Evolutionary conservation across 2,113 vertebrate genomes (phyloP).

Genomic region (Platysternon megacephalum): DNA sequence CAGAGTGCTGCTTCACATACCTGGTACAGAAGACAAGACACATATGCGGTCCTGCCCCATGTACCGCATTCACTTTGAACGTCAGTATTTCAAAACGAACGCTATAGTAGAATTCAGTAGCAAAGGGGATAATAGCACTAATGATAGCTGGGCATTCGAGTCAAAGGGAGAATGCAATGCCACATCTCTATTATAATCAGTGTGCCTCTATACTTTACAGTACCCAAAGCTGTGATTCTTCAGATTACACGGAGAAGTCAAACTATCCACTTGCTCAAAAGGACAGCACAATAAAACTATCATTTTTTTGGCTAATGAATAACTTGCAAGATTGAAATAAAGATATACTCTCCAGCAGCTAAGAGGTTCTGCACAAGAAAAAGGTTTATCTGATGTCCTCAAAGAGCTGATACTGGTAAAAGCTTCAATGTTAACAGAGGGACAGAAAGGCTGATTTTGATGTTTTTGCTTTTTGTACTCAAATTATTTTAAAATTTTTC

Average conservation of each 20-base stretch:
- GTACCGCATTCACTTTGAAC: background rate
- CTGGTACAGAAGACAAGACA: rapidly evolving
- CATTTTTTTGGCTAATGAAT: background rate
- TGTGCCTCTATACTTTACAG: background rate
- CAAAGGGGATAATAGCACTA: background rate
- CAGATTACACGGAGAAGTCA: rapidly evolving
- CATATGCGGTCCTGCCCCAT: rapidly evolving
- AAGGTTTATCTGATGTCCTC: conserved; percentile 61
- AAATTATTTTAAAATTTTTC: background rate
- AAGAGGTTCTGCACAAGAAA: conserved; percentile 44
- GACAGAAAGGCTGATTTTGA: background rate
- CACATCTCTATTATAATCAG: rapidly evolving
- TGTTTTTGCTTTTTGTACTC: background rate
- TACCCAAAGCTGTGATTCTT: background rate
- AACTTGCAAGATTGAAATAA: conserved; percentile 41
- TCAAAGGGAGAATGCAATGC: background rate
- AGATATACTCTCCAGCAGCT: conserved; percentile 48
- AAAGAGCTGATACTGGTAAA: conserved; percentile 53
- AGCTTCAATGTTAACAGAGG: conserved; percentile 43
- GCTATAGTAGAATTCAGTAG: background rate
- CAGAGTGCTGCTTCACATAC: rapidly evolving
- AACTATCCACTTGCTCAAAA: background rate
- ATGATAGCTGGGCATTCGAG: background rate
- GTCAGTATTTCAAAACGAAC: rapidly evolving
- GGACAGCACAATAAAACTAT: background rate